Base-by-base conservation (phyloP, 2,888 invertebrate species). In the Apomyelois bistriatella region DNA sequence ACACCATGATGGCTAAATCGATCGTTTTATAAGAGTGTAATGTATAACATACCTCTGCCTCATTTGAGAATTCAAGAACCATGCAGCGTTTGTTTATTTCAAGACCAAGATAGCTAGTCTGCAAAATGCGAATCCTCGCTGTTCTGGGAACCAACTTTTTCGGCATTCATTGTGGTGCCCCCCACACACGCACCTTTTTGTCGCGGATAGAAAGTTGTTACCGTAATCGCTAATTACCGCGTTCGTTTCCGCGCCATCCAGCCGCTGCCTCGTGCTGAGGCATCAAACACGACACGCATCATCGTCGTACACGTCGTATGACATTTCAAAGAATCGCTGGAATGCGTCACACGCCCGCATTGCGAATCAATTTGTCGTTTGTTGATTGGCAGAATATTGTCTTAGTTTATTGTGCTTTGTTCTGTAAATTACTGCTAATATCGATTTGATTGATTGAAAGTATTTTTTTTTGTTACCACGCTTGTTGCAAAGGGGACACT, bases 171-270 rank as follows among this genome's bases (percentile, higher is more conserved):
- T 40, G 53, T 17, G 0, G 12, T 8, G 32, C 32, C 3, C 43
- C 36, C 17, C 28, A 13, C 40, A 41, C 51, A 35, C 52, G 46
- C 43, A 22, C 37, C 28, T 53, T 40, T 40, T 32, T 47, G 47
- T 41, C 38, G 36, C 40, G 40, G 30, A 38, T 53, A 53, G 52
- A 53, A 53, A 53, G 52, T 46, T 12, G 32, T 52, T 40, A 40
- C 17, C 30, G 47, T 53, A 53, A 53, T 47, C 52, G 17, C 42
- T 53, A 47, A 53, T 53, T 53, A 40, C 47, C 46, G 46, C 43
- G 35, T 37, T 46, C 46, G 37, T 40, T 53, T 53, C 47, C 47
- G 52, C 47, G 52, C 36, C 22, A 32, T 40, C 43, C 36, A 43
- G 30, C 32, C 22, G 22, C 22, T 15, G 32, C 30, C 8, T 6